Percentiles rank a stretch among this genome's conserved stretches.
phyloP scores from a whole-genome alignment of 1,140 invertebrate genomes.

The Eriosoma lanigerum region DNA sequence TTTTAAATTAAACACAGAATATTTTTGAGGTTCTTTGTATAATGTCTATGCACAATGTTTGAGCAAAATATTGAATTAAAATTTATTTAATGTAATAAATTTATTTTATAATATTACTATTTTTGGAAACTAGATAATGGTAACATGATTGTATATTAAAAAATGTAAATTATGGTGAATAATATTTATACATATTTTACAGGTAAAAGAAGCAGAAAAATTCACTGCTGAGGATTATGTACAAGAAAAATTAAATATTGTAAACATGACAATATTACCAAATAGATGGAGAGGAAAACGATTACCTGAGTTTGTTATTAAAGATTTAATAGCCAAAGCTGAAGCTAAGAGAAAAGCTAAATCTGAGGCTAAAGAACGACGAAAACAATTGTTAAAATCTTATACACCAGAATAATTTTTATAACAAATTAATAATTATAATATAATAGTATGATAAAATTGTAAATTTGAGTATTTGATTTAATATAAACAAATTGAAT shows the following conservation, averaged over 20 bases:
- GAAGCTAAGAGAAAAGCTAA: conserved; percentile 40
- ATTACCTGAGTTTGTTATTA: conserved; percentile 55
- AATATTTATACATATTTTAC: conserved; percentile 64
- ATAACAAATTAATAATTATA: not conserved
- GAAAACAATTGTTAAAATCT: conserved; percentile 38
- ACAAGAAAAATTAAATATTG: conserved; percentile 55
- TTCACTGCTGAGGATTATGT: conserved; percentile 60
- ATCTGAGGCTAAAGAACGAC: conserved; percentile 22
- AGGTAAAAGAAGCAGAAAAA: conserved; percentile 63
- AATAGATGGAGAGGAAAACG: conserved; percentile 54
- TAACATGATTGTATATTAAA: no score
- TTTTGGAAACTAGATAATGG: no score
- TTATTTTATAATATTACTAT: no score
- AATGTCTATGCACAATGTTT: no score
- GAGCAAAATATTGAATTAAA: no score
- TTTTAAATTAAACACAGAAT: no score
- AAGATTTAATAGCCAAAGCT: conserved; percentile 54
- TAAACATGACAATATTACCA: conserved; percentile 56
- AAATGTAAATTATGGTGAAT: no score
- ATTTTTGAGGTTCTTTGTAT: no score
- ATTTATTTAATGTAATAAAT: no score
- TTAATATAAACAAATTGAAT: not conserved
- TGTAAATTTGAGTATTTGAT: not conserved
- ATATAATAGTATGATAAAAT: conserved; percentile 6
- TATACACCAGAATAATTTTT: conserved; percentile 6